Base-by-base conservation (phyloP, 2,888 invertebrate species). In the Leptopilina drosophilae region DNA sequence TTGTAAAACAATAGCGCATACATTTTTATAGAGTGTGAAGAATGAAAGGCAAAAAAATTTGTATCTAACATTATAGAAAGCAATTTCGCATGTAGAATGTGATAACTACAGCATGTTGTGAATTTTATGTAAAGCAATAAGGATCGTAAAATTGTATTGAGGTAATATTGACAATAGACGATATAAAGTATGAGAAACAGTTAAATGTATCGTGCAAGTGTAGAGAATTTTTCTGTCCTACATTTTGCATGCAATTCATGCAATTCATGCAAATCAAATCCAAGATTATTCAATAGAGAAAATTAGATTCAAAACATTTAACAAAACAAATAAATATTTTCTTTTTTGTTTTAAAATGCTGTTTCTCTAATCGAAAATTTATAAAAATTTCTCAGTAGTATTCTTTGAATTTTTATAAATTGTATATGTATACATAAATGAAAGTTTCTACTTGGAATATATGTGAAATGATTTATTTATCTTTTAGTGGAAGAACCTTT, bases 1-100 rank as follows among this genome's bases (percentile, higher is more conserved):
- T 49, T 33, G 49, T n/a, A 64, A 64, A 12, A 59, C 8, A 20
- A 40, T 8, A 5, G 62, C 33, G 33, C 33, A 64, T 65, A 8
- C 66, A 73, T 33, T 42, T 77, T 77, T 78, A 82, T 84, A 78
- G 80, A 76, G 53, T 14, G 56, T 26, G 12, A 40, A 69, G 73
- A 33, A 67, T 76, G 79, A 77, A 80, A 4, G 14, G 15, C n/a
- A 56, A 40, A 33, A 20, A 46, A 64, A 40, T 56, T 49, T 20
- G 5, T 49, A 49, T 11, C 11, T 49, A 11, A 49, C 15, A 62
- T 20, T 15, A 62, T 62, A 62, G 59, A 14, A 59, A 59, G n/a
- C 59, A 7, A 15, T 15, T 59, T 59, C 15, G 59, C n/a, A 59
- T 59, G 15, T 20, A 62, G n/a, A 20, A 62, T 62, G 15, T 15